Evolutionary conservation across 2,113 vertebrate species (phyloP), one percentile per base, ranked within the genome.

Genomic region (Nothobranchius kuhntae): DNA sequence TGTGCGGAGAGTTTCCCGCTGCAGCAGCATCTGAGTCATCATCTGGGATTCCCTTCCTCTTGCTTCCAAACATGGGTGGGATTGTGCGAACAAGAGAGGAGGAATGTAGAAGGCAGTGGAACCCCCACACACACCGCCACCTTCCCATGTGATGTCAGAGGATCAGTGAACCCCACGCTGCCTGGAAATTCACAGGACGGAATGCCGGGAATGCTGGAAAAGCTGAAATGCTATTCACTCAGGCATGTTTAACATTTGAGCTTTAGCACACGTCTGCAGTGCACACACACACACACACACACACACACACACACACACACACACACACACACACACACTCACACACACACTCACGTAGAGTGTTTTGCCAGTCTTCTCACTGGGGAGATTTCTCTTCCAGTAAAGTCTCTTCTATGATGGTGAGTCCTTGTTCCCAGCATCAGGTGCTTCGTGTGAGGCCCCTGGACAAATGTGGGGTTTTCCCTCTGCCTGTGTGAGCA

Each of bases 21-120:
- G 86, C 90, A 78, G 75, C 82, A 21, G 68, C 78, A 65, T 83
- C 78, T 89, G 85, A 89, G 89, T 89, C 89, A 90, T 89, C 84
- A 86, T 89, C 82, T 82, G 89, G 91, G 89, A 91, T 91, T 91
- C 91, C 91, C 91, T 92, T 91, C 89, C 88, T 89, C 85, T 88
- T 78, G 68, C 86, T 87, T 91, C 89, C 90, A 90, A 92, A 92
- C 91, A 91, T 92, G 88, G 90, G 86, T 86, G 88, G 81, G 83
- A 89, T 89, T 82, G 84, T 71, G 76, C 73, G 86, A 44, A 70
- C 89, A 81, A 50, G 60, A 64, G 75, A 87, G 85, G 77, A 79
- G 68, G 85, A 82, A 87, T 75, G 86, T 81, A 73, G 78, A 88
- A 86, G 71, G 65, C 85, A 79, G 81, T 79, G 87, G 88, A 92